Base-by-base conservation (phyloP, 2,113 vertebrate species). In the Climacteris rufus region DNA sequence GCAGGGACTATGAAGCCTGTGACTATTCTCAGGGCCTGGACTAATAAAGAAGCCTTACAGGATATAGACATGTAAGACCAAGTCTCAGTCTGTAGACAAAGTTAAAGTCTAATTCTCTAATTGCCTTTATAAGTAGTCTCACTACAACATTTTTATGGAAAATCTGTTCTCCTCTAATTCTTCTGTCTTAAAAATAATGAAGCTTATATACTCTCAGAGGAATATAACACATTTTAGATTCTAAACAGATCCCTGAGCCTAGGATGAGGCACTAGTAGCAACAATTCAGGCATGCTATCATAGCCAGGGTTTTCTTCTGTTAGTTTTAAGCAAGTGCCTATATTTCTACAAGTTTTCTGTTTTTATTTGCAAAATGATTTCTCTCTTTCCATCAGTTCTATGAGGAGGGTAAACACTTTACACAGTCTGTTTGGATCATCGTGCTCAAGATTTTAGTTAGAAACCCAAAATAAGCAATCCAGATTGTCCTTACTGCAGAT, bases 1-100 rank as follows among this genome's bases (percentile, higher is more conserved):
- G 14, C 8, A 47, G 13, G 54, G 11, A 47, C 5, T 0, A 2
- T 27, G 15, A 77, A 56, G 3, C 3, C 5, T 83, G 1, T 31
- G 25, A 49, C 5, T 49, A 3, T 24, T 18, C 45, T 72, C 40
- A 78, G 25, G 25, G 23, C 17, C 52, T 66, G 23, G 8, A n/a
- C 13, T 66, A 70, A 20, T 20, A 40, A 15, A 37, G 2, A 72
- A 87, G 18, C 59, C 28, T 85, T 83, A 90, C 28, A 86, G n/a
- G 10, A n/a, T 50, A 49, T 7, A 40, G n/a, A 39, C 7, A 15
- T 5, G 2, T 15, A 45, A 65, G 13, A 65, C 6, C 4, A 54
- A 54, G 15, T 19, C 6, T 76, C 49, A 50, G 15, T 31, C 42
- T 64, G 35, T 20, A 11, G 21, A 72, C 17, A 76, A 82, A 45